Evolutionary conservation across 2,888 invertebrate genomes (phyloP), one percentile per base, ranked within the genome.

Genomic region (Creontiades dilutus): DNA sequence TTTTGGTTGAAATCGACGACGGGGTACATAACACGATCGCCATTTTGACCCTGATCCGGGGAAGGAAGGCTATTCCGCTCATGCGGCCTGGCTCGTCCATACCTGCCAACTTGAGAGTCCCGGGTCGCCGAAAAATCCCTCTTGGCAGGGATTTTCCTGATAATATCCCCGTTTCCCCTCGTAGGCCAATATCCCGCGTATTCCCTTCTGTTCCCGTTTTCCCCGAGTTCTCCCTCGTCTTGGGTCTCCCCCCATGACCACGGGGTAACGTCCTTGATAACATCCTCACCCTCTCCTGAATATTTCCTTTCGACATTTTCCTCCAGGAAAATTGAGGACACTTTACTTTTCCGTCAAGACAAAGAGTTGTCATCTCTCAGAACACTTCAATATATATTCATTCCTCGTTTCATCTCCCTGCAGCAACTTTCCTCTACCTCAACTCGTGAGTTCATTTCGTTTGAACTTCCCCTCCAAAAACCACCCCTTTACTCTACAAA

Each of bases 11-110:
- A 68, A 84, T 47, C 48, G 27, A 47, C 61, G 27, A 61, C 27
- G 52, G 89, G 82, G 82, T 57, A 75, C 89, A 89, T 75, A 89
- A 89, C 84, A 89, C 84, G 89, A 89, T 55, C 90, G 90, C 90
- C 90, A 90, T 90, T 90, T 90, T 90, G 90, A 90, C 90, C 90
- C 90, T 90, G 90, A 86, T 86, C 89, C 89, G 82, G 80, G 76
- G 52, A 23, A 28, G 89, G 82, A 52, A 81, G 88, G 81, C 81
- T 88, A 57, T 68, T 81, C 82, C 55, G 88, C 88, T 88, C 88
- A 88, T 88, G 88, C 88, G 88, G 78, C 12, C 80, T 88, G 78
- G 75, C 27, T 47, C 88, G 14, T 52, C 52, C 82, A 82, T 23
- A 14, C 19, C 55, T 82, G 19, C 82, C 82, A 82, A 82, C 82